Base-by-base conservation (phyloP, 2,797 vertebrate genomes). In the Acestrorhynchus altus region DNA sequence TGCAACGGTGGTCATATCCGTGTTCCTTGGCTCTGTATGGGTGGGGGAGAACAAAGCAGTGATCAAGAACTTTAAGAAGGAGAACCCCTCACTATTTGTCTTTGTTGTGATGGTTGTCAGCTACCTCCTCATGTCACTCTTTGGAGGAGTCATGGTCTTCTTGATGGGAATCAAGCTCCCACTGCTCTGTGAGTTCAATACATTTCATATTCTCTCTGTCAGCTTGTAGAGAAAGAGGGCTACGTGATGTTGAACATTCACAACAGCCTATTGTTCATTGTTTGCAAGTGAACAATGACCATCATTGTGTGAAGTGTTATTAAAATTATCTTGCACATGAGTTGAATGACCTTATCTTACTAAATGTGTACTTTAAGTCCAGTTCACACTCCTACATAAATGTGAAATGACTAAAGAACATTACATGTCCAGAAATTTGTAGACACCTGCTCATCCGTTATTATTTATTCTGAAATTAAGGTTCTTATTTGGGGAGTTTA, bases 91-190 rank as follows among this genome's bases (percentile, higher is more conserved):
- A 0, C 82, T 88, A 0, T 98, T 98, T 22, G 87, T 98, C 5
- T 54, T 95, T 57, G 89, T 84, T 18, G 89, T 98, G 83, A 93
- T 98, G 93, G 65, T 95, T 22, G 91, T 92, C 72, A 98, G 97
- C 90, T 98, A 96, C 90, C 80, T 98, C 64, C 60, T 98, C 79
- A 94, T 97, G 64, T 96, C 94, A n/a, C 87, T 98, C 76, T 92
- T 97, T 22, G 96, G 96, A 4, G 96, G 96, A 0, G 95, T 98
- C 81, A 94, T 97, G 95, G 96, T 98, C 69, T 96, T 99, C 81
- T 90, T 96, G 87, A 91, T 95, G 1, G 96, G 96, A 49, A 95
- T 99, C 92, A 96, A 95, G 0, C 92, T 98, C 79, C 97, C 98
- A 73, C 88, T 98, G 72, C 83, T 95, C 59, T 78, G 97, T 99